These are phyloP conservation scores for Diaprepes abbreviatus DNA, from an alignment of 2,888 invertebrate genomes.

Conservation along the genomic window DNA sequence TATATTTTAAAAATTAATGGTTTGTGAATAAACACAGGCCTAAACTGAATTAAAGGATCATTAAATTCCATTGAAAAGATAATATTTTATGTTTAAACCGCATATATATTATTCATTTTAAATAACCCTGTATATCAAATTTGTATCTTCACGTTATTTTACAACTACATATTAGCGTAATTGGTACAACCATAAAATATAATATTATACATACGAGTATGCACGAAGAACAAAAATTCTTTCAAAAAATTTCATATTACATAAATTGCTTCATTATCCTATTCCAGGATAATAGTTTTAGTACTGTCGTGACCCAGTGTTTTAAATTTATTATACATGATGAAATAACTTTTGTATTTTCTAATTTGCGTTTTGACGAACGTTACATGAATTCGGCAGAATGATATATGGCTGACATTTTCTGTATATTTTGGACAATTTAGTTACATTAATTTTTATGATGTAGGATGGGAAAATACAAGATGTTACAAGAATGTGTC, in stretches of 20 bases:
- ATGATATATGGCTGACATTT: conserved; percentile 42
- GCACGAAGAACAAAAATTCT: conserved; percentile 30
- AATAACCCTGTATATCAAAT: not conserved
- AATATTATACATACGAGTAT: conserved; percentile 22
- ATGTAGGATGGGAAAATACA: conserved; percentile 4
- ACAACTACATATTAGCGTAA: conserved; percentile 20
- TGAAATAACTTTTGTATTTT: conserved; percentile 46
- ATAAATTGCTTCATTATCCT: conserved; percentile 45
- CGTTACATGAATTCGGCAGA: conserved; percentile 33
- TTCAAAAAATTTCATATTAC: conserved; percentile 31
- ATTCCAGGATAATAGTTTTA: conserved; percentile 45
- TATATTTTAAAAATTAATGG: too few species aligned
- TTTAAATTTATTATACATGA: conserved; percentile 45
- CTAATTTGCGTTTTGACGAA: conserved; percentile 45
- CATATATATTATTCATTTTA: too few species aligned
- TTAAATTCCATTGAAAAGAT: too few species aligned
- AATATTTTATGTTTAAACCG: too few species aligned
- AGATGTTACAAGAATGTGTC: conserved; percentile 1
- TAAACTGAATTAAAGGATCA: too few species aligned
- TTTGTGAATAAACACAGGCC: too few species aligned
- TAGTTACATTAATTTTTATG: conserved; percentile 29
- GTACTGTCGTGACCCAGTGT: conserved; percentile 43
- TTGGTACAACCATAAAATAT: conserved; percentile 21
- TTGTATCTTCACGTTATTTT: not conserved
- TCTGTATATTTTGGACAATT: conserved; percentile 29